A percentile compares a stretch with the other conserved stretches of the same genome.
Evolutionary conservation across 2,888 invertebrate species (phyloP).

Genomic region (Drosophila birchii): DNA sequence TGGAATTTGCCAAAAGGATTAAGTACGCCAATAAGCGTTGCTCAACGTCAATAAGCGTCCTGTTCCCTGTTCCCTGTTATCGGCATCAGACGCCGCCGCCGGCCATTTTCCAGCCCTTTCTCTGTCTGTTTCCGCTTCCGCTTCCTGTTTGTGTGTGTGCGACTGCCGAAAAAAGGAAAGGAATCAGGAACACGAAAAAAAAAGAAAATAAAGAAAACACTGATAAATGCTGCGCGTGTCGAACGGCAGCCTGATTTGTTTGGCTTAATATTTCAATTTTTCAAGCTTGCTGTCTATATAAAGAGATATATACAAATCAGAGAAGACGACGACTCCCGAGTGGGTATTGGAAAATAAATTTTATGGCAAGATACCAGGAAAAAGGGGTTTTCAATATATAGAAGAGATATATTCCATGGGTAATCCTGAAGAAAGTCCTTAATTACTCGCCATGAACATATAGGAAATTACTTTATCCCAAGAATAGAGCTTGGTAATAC

Average conservation of each 20-base stretch:
- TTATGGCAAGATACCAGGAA: neutral
- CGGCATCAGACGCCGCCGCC: conserved; percentile 35
- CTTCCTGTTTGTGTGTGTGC: conserved; percentile 17
- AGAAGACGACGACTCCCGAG: conserved; percentile 36
- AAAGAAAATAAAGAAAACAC: conserved; percentile 2
- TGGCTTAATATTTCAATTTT: conserved; percentile 75
- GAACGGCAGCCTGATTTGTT: conserved; percentile 71
- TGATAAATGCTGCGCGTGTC: conserved; percentile 70
- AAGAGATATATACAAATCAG: conserved; percentile 11
- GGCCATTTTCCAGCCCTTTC: conserved; percentile 54
- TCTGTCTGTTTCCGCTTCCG: conserved; percentile 65
- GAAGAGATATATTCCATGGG: neutral
- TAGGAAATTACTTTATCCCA: neutral
- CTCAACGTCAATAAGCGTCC: conserved; percentile 74
- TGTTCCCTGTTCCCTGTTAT: conserved; percentile 4
- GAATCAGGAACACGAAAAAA: neutral
- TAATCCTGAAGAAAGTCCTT: neutral
- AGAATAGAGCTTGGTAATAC: too few species aligned
- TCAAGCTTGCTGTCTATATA: conserved; percentile 12
- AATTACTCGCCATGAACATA: neutral
- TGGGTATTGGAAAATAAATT: neutral
- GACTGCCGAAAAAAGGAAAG: conserved; percentile 9
- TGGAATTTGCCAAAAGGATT: conserved; percentile 81
- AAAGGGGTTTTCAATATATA: neutral
- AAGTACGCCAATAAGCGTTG: conserved; percentile 81